Percentiles rank a stretch among this genome's conserved stretches.
phyloP scores from a whole-genome alignment of 2,888 invertebrate species.

The Pegoplata infirma region DNA sequence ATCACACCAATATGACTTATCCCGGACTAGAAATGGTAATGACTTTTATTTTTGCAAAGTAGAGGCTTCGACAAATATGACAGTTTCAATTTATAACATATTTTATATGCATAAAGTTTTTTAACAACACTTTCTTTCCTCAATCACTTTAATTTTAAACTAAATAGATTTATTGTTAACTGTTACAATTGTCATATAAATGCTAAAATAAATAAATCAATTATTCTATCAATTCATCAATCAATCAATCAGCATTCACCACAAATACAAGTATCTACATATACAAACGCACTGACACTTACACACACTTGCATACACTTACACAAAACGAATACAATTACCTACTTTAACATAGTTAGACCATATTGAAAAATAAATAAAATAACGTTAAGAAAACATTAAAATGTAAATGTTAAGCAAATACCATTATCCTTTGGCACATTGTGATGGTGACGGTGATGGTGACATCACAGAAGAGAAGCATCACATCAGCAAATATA shows the following conservation, averaged over 20 bases:
- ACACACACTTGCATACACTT: conserved; percentile 4
- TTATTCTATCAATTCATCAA: conserved; percentile 57
- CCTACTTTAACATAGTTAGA: no score
- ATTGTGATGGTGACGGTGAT: no score
- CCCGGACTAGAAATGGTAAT: no score
- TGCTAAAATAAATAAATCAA: conserved; percentile 56
- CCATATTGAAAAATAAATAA: background rate
- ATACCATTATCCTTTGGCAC: conserved; percentile 39
- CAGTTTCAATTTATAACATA: no score
- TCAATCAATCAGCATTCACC: conserved; percentile 46
- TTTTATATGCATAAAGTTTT: no score
- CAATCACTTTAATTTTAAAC: no score
- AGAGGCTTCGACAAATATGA: no score
- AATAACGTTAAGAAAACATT: conserved; percentile 1
- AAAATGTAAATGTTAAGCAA: conserved; percentile 43
- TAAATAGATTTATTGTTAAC: conserved; percentile 6
- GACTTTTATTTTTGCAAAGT: no score
- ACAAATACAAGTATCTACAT: conserved; percentile 13
- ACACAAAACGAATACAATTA: conserved; percentile 23
- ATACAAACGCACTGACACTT: background rate
- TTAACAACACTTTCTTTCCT: no score
- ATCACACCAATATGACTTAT: no score
- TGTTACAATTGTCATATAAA: conserved; percentile 49
- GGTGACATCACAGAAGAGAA: conserved; percentile 24
- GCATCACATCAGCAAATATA: background rate